Percentiles rank a stretch among this genome's conserved stretches.
Evolutionary conservation across 1,140 invertebrate species (phyloP).

Genomic region (Drosophila dunni): DNA sequence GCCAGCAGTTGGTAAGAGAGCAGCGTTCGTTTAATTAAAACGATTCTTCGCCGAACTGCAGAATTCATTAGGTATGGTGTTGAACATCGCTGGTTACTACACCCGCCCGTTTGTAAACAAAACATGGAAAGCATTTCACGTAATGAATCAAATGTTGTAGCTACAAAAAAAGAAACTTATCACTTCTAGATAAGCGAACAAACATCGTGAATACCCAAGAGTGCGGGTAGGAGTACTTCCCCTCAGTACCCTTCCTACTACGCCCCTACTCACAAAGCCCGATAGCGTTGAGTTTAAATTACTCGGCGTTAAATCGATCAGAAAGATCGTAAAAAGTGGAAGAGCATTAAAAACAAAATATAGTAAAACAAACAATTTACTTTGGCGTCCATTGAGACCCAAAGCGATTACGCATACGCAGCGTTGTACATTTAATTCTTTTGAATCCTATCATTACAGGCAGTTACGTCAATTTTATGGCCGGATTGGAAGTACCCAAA

Average conservation of each 20-base stretch:
- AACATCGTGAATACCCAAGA: neutral
- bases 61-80: conserved; percentile 29
- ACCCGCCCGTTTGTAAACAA: conserved; percentile 12
- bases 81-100: neutral
- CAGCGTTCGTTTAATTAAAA: conserved; percentile 38
- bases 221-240: neutral
- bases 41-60: conserved; percentile 23
- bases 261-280: neutral
- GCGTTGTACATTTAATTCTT: neutral
- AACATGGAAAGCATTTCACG: conserved; percentile 7
- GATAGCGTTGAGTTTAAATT: conserved; percentile 7
- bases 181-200: conserved; percentile 12
- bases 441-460: neutral
- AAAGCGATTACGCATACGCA: conserved; percentile 18
- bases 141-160: conserved; percentile 28
- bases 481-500: neutral
- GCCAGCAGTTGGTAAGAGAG: conserved; percentile 1
- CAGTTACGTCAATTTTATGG: conserved; percentile 2
- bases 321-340: conserved; percentile 1
- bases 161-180: conserved; percentile 26
- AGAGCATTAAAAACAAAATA: neutral
- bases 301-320: conserved; percentile 6
- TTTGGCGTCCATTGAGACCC: neutral
- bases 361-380: conserved; percentile 11
- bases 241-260: neutral